Conservation (phyloP, 1,140 invertebrate species). For the Drosophila punjabiensis region DNA sequence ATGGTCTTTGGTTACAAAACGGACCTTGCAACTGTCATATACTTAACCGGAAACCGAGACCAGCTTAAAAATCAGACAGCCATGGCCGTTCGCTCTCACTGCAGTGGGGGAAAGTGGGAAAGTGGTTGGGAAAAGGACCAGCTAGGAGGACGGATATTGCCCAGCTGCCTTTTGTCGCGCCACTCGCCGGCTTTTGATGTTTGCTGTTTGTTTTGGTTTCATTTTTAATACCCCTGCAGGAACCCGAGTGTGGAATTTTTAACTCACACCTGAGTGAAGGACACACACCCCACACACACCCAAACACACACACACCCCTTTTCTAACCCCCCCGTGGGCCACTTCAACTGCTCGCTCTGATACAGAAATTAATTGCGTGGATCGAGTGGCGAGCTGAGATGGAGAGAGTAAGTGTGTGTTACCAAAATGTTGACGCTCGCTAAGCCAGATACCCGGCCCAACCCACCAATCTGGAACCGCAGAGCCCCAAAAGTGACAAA, state of each 20-base stretch:
- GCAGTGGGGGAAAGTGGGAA: background rate
- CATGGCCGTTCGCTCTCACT: constrained; percentile 20
- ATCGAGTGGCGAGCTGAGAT: constrained; percentile 68
- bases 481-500: constrained; percentile 77
- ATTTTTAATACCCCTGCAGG: constrained; percentile 65
- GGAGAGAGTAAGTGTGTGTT: constrained; percentile 58
- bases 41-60: constrained; percentile 48
- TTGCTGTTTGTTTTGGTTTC: constrained; percentile 80
- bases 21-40: constrained; percentile 54
- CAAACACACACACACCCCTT: background rate
- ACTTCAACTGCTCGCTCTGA: constrained; percentile 67
- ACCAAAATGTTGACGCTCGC: constrained; percentile 79
- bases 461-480: constrained; percentile 53
- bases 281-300: background rate
- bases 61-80: constrained; percentile 63
- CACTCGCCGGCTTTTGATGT: constrained; percentile 73
- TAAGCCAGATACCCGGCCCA: constrained; percentile 54
- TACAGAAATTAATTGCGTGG: constrained; percentile 83
- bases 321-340: constrained; percentile 27
- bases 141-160: constrained; percentile 60
- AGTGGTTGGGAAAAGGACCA: constrained; percentile 6
- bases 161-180: constrained; percentile 47
- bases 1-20: constrained; percentile 57
- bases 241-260: constrained; percentile 48
- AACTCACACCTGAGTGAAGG: constrained; percentile 38